Percentiles rank a stretch among this genome's conserved stretches.
phyloP scores from a whole-genome alignment of 2,888 invertebrate genomes.

The Erebia palarica region DNA sequence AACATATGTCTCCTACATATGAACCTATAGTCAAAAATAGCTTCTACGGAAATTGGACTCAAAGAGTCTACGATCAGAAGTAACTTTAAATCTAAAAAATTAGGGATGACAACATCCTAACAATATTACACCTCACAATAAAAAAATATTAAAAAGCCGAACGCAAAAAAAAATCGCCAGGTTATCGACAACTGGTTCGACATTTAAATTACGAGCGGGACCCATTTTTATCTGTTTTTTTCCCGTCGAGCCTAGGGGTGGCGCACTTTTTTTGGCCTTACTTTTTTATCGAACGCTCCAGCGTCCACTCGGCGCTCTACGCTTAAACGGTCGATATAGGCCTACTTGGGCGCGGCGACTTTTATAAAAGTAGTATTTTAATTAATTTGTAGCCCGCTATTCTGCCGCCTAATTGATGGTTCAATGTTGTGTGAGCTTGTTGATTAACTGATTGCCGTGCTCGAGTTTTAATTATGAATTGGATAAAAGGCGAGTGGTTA shows the following conservation, averaged over 20 bases:
- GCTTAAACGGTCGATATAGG: constrained; percentile 68
- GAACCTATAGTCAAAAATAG: too few relatives aligned
- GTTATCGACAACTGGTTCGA: constrained; percentile 73
- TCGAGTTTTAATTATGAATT: constrained; percentile 20
- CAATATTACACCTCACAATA: too few relatives aligned
- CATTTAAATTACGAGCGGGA: constrained; percentile 79
- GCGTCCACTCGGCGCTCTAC: constrained; percentile 57
- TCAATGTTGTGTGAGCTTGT: constrained; percentile 23
- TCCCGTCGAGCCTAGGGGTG: constrained; percentile 76
- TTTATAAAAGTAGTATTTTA: constrained; percentile 42
- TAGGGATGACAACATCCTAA: too few relatives aligned
- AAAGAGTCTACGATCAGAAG: too few relatives aligned
- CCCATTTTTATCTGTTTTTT: constrained; percentile 75
- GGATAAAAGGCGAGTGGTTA: constrained; percentile 4
- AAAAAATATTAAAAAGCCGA: neutral
- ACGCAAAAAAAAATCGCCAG: constrained; percentile 48
- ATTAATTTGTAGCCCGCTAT: constrained; percentile 39
- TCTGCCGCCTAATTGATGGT: constrained; percentile 38
- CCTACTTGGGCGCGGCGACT: constrained; percentile 47
- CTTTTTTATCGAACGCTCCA: constrained; percentile 58
- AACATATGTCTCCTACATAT: too few relatives aligned
- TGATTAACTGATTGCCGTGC: constrained; percentile 27
- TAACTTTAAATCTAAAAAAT: too few relatives aligned
- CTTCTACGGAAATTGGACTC: too few relatives aligned
- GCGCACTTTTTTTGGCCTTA: constrained; percentile 65